Evolutionary conservation across 1,140 invertebrate genomes (phyloP), one percentile per base, ranked within the genome.

Genomic region (Reticulitermes speratus): DNA sequence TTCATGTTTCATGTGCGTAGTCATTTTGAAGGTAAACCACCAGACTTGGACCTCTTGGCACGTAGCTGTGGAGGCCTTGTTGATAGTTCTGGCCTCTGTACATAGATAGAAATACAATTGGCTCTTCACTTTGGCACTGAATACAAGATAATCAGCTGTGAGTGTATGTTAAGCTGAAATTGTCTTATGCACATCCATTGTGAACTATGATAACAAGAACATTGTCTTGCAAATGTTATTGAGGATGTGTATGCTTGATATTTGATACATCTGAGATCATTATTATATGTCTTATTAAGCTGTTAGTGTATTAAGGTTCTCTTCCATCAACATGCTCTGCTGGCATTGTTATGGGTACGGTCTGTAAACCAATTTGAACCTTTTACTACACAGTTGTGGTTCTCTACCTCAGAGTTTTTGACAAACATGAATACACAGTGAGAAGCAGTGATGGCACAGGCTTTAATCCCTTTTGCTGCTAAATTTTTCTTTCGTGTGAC

Each of bases 1-100:
- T 95, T 95, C 87, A 94, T 95, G 93, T 94, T 95, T 89, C 94
- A 95, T 89, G 93, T 95, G 44, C 90, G 94, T 85, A 93, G 93
- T 5, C 94, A 95, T 89, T 94, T 95, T 84, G 93, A 94, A 87
- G 92, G 92, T 38, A 92, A 91, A 87, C 90, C 90, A 59, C 92
- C 93, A 0, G 93, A 93, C 0, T 93, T 93, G 1, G 94, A 94
- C 86, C 91, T 94, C 45, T 91, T 94, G 82, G 93, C 94, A 6
- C 91, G 94, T 48, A 94, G 93, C 7, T 84, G 86, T 65, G 32
- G 59, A 44, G 65, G 59, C 65, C 89, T 94, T 23, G 93, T 94
- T 59, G 93, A 94, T 90, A 93, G 93, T 81, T 93, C 93, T 0
- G 93, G 93, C 45, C 89, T 94, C 88, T 94, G 94, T 89, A 94